Percentiles rank a stretch among this genome's conserved stretches.
phyloP scores from a whole-genome alignment of 2,797 vertebrate genomes.

The Gymnothorax reevesii region DNA sequence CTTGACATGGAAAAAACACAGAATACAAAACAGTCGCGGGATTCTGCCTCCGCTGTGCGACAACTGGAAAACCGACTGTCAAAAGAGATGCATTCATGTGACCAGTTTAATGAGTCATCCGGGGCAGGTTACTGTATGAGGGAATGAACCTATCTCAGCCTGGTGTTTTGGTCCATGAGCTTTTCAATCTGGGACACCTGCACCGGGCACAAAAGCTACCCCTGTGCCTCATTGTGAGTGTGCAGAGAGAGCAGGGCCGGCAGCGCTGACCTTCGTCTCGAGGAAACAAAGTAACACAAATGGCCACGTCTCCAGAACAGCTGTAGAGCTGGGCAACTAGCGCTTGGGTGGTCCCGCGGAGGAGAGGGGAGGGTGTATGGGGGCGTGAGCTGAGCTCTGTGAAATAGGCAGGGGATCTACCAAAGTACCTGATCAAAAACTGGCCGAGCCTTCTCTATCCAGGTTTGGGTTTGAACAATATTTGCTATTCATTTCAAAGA shows the following conservation, averaged over 20 bases:
- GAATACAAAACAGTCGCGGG: conserved; percentile 13
- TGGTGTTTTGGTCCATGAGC: conserved; percentile 54
- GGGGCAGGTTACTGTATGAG: conserved; percentile 72
- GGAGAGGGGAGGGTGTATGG: conserved; percentile 14
- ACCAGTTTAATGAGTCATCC: conserved; percentile 68
- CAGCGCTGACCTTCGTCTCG: conserved; percentile 63
- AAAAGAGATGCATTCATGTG: conserved; percentile 56
- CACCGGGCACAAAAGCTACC: conserved; percentile 73
- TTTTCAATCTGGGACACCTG: conserved; percentile 77
- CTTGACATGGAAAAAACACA: conserved; percentile 15
- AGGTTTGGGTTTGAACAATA: neutral
- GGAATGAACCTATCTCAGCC: conserved; percentile 56
- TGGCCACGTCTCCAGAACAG: conserved; percentile 74
- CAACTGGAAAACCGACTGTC: conserved; percentile 44
- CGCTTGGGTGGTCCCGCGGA: conserved; percentile 66
- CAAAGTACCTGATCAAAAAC: conserved; percentile 21
- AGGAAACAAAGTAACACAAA: conserved; percentile 81
- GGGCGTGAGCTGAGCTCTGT: neutral
- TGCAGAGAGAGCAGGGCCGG: conserved; percentile 50
- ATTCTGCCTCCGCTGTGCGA: conserved; percentile 12
- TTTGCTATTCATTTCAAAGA: neutral
- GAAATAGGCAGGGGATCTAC: neutral
- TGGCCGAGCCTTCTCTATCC: neutral
- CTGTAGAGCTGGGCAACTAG: conserved; percentile 68
- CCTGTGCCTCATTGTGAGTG: conserved; percentile 60